Evolutionary conservation across 2,888 invertebrate species (phyloP), one percentile per base, ranked within the genome.

Genomic region (Folsomia manolachei): DNA sequence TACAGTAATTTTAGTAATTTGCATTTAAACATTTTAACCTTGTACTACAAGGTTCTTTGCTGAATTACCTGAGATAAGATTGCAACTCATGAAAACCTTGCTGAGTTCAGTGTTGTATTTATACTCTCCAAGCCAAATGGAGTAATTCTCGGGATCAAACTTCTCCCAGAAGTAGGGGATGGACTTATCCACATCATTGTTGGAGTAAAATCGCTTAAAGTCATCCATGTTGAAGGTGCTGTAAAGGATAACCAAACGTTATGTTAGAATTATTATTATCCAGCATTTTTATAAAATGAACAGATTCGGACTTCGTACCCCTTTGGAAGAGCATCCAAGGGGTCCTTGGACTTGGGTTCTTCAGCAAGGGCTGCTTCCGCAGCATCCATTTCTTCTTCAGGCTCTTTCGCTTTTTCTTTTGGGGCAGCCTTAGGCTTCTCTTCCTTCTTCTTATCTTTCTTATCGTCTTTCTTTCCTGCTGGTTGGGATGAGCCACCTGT

Each of bases 151-250:
- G 7, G 93, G 88, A 85, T 99, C 99, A 83, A 99, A 98, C 85
- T 98, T 94, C 83, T 96, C 90, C 93, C 95, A 99, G 88, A 99
- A 99, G 85, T 95, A 97, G 0, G 97, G 95, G 83, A 99, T 90
- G 71, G 98, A 97, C 83, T 92, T 91, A 7, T 89, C 86, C 83
- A 94, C 96, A 27, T 94, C 95, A 85, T 99, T 94, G 83, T 99
- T 99, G 70, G 97, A 97, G 86, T 99, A 99, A 82, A 88, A 90
- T 77, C 97, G 90, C 86, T 99, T 99, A 87, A 95, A 99, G 83
- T 95, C 96, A 82, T 99, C 99, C 88, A 99, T 91, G 83, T 91
- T 90, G 85, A 97, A 98, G 11, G 90, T 91, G 71, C 92, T 91
- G 85, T 0, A 85, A 85, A 71, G 76, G 71, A 76, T 72, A 39